Percentiles rank a stretch among this genome's conserved stretches.
phyloP scores from a whole-genome alignment of 2,113 vertebrate genomes.

The Thomomys bottae region DNA sequence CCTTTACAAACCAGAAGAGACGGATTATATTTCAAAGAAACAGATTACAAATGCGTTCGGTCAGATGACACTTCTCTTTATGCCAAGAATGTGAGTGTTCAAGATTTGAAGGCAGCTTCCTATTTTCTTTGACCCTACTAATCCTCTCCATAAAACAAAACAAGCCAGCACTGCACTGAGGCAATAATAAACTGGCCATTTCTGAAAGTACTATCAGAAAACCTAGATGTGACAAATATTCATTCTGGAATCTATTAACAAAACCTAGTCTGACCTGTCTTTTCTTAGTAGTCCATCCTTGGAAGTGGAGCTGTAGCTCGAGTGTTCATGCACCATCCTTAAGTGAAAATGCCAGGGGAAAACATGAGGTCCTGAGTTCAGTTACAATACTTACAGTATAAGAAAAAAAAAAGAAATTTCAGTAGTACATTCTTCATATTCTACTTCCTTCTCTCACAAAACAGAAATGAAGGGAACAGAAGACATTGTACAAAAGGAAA shows the following conservation, averaged over 20 bases:
- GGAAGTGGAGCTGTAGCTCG: too few relatives aligned
- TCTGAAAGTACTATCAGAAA: background rate
- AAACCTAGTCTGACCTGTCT: background rate
- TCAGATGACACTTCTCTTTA: constrained; percentile 86
- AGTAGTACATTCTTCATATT: background rate
- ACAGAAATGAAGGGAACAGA: too few relatives aligned
- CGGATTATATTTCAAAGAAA: constrained; percentile 84
- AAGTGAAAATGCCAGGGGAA: too few relatives aligned
- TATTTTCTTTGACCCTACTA: background rate
- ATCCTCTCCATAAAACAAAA: background rate
- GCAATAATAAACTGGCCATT: background rate
- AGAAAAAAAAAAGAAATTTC: background rate
- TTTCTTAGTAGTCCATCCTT: background rate
- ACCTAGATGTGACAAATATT: background rate
- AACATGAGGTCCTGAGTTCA: too few relatives aligned
- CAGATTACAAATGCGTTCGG: constrained; percentile 83
- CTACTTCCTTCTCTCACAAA: background rate
- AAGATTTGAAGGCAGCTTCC: constrained; percentile 35
- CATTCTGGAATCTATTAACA: background rate
- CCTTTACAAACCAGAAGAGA: constrained; percentile 78
- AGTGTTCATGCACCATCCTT: too few relatives aligned
- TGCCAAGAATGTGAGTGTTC: constrained; percentile 82
- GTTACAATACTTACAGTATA: too few relatives aligned
- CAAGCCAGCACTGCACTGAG: background rate
- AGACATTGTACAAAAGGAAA: too few relatives aligned